These are phyloP conservation scores for Centroberyx gerrardi DNA, from an alignment of 2,797 vertebrate genomes.

Conservation along the genomic window DNA sequence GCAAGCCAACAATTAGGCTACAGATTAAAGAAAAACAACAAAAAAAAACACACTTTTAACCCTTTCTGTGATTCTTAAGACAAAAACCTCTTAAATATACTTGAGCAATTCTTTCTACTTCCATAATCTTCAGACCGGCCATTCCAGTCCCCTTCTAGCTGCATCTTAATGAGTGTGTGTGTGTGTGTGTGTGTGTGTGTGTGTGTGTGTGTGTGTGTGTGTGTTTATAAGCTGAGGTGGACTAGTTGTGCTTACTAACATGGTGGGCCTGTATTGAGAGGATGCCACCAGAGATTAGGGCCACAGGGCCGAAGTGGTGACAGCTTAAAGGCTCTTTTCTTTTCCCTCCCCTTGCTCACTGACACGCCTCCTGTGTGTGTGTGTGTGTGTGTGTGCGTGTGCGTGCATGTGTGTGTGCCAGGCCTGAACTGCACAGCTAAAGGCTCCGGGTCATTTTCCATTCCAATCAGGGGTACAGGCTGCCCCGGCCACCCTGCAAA, in stretches of 20 bases:
- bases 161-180: slow-evolving; percentile 38
- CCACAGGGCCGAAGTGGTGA: slow-evolving; percentile 67
- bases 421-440: slow-evolving; percentile 64
- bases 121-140: not conserved
- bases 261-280: slow-evolving; percentile 65
- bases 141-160: slow-evolving; percentile 3
- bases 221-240: slow-evolving; percentile 51
- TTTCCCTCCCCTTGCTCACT: slow-evolving; percentile 63
- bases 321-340: slow-evolving; percentile 76
- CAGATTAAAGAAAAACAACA: slow-evolving; percentile 7
- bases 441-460: slow-evolving; percentile 76
- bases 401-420: slow-evolving; percentile 36
- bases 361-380: slow-evolving; percentile 61
- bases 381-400: slow-evolving; percentile 19
- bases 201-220: slow-evolving; percentile 27
- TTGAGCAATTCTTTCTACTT: slow-evolving; percentile 37
- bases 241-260: slow-evolving; percentile 70
- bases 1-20: slow-evolving; percentile 12
- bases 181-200: slow-evolving; percentile 18
- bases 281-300: slow-evolving; percentile 73
- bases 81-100: not conserved
- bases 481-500: slow-evolving; percentile 73
- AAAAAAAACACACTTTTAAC: not conserved
- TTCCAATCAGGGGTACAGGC: slow-evolving; percentile 77
- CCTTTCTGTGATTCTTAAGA: no score